A percentile compares a stretch with the other conserved stretches of the same genome.
phyloP scores from a whole-genome alignment of 2,797 vertebrate genomes.

The Clarias laeviceps region DNA sequence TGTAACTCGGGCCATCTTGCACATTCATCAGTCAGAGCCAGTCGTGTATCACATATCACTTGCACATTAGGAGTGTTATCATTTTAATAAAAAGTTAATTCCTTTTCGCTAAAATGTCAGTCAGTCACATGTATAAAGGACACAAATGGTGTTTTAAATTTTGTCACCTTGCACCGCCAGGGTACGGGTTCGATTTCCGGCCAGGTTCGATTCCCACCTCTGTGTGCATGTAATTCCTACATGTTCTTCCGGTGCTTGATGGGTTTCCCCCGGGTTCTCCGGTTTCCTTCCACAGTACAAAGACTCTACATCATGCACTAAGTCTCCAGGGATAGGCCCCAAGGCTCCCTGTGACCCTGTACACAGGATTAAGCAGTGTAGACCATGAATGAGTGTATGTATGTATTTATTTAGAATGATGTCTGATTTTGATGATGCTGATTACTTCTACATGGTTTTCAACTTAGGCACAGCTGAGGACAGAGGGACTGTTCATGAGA shows the following conservation, averaged over 20 bases:
- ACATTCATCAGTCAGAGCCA: not conserved
- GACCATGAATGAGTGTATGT: too few relatives aligned
- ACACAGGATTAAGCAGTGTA: too few relatives aligned
- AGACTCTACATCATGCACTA: too few relatives aligned
- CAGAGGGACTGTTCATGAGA: not conserved
- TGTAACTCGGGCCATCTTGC: not conserved
- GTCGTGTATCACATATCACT: conserved; percentile 2
- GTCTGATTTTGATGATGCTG: not conserved
- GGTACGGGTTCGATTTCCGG: too few relatives aligned
- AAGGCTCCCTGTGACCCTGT: too few relatives aligned
- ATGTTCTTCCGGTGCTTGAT: too few relatives aligned
- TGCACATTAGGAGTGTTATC: not conserved
- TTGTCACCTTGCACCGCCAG: too few relatives aligned
- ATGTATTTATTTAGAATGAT: not conserved
- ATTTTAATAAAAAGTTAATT: not conserved
- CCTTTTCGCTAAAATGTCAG: not conserved
- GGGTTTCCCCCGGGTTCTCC: too few relatives aligned
- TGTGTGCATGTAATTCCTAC: too few relatives aligned
- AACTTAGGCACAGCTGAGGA: not conserved
- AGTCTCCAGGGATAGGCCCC: too few relatives aligned
- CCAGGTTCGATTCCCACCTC: too few relatives aligned
- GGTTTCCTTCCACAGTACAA: too few relatives aligned
- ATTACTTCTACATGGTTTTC: not conserved
- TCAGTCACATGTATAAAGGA: not conserved
- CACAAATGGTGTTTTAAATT: not conserved